Evolutionary conservation across 2,888 invertebrate genomes (phyloP).

Genomic region (Crossocerus cetratus): DNA sequence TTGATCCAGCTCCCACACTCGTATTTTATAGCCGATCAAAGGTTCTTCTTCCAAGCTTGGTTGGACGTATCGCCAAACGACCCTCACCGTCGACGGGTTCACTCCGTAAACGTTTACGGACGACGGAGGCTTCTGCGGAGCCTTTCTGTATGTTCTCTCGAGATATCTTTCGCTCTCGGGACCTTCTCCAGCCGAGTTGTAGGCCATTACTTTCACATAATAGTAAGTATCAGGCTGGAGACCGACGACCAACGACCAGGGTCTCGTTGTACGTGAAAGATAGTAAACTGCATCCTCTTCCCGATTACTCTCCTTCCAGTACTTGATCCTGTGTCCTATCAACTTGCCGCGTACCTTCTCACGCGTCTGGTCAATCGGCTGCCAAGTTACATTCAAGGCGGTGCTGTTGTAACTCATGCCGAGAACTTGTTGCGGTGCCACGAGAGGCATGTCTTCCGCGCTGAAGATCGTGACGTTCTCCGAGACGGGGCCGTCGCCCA

Average conservation of each 20-base stretch:
- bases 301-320: slow-evolving; percentile 88
- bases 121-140: slow-evolving; percentile 96
- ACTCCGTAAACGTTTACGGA: slow-evolving; percentile 91
- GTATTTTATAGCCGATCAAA: slow-evolving; percentile 93
- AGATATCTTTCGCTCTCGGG: slow-evolving; percentile 94
- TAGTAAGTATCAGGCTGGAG: slow-evolving; percentile 95
- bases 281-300: slow-evolving; percentile 91
- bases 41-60: slow-evolving; percentile 95
- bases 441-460: slow-evolving; percentile 93
- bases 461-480: slow-evolving; percentile 86
- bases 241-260: slow-evolving; percentile 95
- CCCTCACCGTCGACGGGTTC: slow-evolving; percentile 91
- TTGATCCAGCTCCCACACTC: slow-evolving; percentile 96
- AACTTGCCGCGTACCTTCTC: slow-evolving; percentile 92
- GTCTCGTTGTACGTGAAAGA: slow-evolving; percentile 88
- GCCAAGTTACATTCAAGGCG: slow-evolving; percentile 94
- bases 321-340: slow-evolving; percentile 95
- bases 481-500: slow-evolving; percentile 90
- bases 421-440: slow-evolving; percentile 89
- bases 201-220: slow-evolving; percentile 95
- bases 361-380: slow-evolving; percentile 89
- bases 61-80: slow-evolving; percentile 96
- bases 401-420: slow-evolving; percentile 93
- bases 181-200: slow-evolving; percentile 96
- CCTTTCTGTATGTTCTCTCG: slow-evolving; percentile 92